Evolutionary conservation across 2,113 vertebrate species (phyloP).

Genomic region (Dolichotis patagonum): DNA sequence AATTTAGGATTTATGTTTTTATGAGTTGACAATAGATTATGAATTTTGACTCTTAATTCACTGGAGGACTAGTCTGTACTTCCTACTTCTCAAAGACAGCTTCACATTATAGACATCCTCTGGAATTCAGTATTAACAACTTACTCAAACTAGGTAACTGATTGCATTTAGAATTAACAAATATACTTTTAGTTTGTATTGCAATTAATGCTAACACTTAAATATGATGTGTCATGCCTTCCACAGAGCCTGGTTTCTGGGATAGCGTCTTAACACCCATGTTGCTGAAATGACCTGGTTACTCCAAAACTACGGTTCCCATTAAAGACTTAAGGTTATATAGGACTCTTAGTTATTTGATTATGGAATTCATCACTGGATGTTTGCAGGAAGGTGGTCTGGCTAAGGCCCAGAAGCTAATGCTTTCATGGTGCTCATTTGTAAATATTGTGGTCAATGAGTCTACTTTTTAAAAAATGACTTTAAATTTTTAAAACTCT

Average conservation of each 20-base stretch:
- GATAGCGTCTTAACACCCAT: slow-evolving; percentile 66
- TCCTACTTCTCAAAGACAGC: background rate
- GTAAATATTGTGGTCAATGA: slow-evolving; percentile 85
- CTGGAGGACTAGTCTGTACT: background rate
- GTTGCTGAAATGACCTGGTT: slow-evolving; percentile 80
- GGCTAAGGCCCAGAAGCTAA: slow-evolving; percentile 79
- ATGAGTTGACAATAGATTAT: background rate
- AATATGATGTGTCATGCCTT: slow-evolving; percentile 59
- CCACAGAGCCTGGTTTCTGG: slow-evolving; percentile 76
- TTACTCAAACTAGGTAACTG: slow-evolving; percentile 56
- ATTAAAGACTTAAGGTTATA: slow-evolving; percentile 75
- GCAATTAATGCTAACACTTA: slow-evolving; percentile 44
- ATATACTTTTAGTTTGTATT: slow-evolving; percentile 61
- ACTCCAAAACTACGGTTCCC: slow-evolving; percentile 78
- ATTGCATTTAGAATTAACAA: slow-evolving; percentile 55
- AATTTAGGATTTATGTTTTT: slow-evolving; percentile 33
- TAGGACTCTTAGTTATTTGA: slow-evolving; percentile 82
- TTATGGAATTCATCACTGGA: slow-evolving; percentile 78
- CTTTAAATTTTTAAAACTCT: slow-evolving; percentile 78
- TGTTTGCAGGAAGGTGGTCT: slow-evolving; percentile 82
- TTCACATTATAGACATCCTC: slow-evolving; percentile 61
- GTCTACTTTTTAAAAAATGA: slow-evolving; percentile 79
- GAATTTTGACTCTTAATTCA: background rate
- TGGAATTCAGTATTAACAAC: slow-evolving; percentile 72
- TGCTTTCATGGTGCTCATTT: slow-evolving; percentile 82